Evolutionary conservation across 2,888 invertebrate species (phyloP), one percentile per base, ranked within the genome.

Genomic region (Chironomus riparius): DNA sequence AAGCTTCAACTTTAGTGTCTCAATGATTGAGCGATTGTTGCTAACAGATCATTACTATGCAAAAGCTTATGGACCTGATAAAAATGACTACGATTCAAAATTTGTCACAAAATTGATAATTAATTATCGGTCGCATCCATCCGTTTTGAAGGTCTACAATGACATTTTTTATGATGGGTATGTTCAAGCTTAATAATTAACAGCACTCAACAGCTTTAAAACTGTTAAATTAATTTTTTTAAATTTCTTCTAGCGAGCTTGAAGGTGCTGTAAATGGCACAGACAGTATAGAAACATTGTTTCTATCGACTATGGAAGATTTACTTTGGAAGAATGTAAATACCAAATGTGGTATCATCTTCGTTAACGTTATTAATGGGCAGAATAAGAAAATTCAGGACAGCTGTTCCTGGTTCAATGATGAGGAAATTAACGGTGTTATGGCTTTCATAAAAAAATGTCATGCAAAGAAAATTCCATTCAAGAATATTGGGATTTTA

Each of bases 101-200:
- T 83, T 97, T 21, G 88, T 98, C 0, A 97, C 97, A 0, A 93
- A 92, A 83, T 85, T 98, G 21, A 85, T 92, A 13, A 88, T 92
- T 77, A 97, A 96, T 84, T 97, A 97, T 83, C 88, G 97, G 77
- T 92, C 95, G 70, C 85, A 97, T 78, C 89, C 91, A 4, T 88
- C 90, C 77, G 89, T 97, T 76, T 85, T 98, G 72, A 84, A 87
- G 24, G 81, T 94, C 18, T 91, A 94, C 6, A 97, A 93, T 81
- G 84, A 86, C 77, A 84, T 96, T 79, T 98, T 97, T 84, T 98
- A 98, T 82, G 89, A 94, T 79, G 87, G 88, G 56, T 56, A 18
- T 15, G 56, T 56, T 28, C 1, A 38, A 18, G 15, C 0, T 50
- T 50, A 38, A 4, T 6, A 28, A 28, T 6, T n/a, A n/a, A n/a